Evolutionary conservation across 1,140 invertebrate species (phyloP).

Genomic region (Geopemphigus sp.): DNA sequence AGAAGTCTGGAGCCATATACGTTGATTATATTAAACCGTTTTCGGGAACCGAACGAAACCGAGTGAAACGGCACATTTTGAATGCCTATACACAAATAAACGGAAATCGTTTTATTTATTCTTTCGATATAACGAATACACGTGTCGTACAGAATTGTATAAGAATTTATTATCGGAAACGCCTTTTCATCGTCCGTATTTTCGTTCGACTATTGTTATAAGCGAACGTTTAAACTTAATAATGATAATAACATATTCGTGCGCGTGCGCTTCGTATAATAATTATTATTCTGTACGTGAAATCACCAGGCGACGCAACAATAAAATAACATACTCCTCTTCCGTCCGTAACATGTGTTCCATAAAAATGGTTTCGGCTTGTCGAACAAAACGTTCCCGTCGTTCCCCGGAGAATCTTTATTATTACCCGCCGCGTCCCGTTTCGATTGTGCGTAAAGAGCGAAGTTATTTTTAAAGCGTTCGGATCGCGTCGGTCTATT

Average conservation of each 20-base stretch:
- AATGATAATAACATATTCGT: background rate
- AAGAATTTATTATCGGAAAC: background rate
- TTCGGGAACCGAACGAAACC: background rate
- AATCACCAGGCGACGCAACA: background rate
- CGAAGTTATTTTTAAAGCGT: constrained; percentile 11
- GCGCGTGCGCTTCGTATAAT: background rate
- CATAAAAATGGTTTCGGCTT: constrained; percentile 11
- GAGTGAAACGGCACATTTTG: no score
- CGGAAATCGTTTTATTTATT: background rate
- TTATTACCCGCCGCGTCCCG: background rate
- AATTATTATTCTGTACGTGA: no score
- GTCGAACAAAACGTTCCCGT: constrained; percentile 45
- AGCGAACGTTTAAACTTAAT: background rate
- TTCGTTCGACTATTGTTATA: background rate
- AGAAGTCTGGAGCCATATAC: background rate
- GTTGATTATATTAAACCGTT: background rate
- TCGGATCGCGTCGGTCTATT: background rate
- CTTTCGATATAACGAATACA: no score
- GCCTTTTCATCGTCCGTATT: no score
- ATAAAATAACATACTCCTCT: constrained; percentile 5
- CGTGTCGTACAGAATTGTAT: background rate
- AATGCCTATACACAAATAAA: background rate
- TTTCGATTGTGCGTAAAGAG: background rate
- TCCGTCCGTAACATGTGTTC: constrained; percentile 32
- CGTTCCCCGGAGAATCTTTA: background rate